Percentiles rank a stretch among this genome's conserved stretches.
Evolutionary conservation across 2,113 vertebrate species (phyloP).

Genomic region (Tursiops truncatus): DNA sequence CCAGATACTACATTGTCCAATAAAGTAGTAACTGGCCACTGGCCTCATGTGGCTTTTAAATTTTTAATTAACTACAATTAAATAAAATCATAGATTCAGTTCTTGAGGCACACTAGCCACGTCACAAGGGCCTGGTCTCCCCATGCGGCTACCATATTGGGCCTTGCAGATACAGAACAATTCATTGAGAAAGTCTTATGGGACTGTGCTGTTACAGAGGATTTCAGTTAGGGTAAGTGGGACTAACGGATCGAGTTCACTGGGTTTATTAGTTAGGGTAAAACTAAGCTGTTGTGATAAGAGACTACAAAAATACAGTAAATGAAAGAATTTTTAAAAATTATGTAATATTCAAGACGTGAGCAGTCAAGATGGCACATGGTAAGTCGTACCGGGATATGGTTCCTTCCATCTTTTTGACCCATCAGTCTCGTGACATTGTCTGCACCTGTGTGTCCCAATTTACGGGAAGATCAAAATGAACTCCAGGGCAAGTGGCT

Average conservation of each 20-base stretch:
- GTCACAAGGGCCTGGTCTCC: neutral
- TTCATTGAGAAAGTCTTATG: neutral
- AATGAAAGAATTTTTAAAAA: neutral
- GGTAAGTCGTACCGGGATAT: neutral
- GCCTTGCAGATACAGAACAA: neutral
- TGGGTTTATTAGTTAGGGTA: neutral
- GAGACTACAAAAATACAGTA: neutral
- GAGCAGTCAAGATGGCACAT: neutral
- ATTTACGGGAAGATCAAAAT: neutral
- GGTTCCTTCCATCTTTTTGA: neutral
- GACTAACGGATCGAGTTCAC: neutral
- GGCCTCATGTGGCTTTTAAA: neutral
- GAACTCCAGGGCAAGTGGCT: neutral
- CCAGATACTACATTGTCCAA: neutral
- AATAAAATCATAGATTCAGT: neutral
- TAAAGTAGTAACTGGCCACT: neutral
- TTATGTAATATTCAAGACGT: neutral
- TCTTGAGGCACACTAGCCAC: neutral
- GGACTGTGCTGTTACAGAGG: neutral
- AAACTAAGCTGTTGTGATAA: neutral
- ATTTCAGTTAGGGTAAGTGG: neutral
- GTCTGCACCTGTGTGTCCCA: neutral
- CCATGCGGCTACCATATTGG: neutral
- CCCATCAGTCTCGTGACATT: accelerated
- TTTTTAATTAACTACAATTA: neutral